Conservation (phyloP, 2,113 vertebrate genomes). For the Phalacrocorax brasilianus region DNA sequence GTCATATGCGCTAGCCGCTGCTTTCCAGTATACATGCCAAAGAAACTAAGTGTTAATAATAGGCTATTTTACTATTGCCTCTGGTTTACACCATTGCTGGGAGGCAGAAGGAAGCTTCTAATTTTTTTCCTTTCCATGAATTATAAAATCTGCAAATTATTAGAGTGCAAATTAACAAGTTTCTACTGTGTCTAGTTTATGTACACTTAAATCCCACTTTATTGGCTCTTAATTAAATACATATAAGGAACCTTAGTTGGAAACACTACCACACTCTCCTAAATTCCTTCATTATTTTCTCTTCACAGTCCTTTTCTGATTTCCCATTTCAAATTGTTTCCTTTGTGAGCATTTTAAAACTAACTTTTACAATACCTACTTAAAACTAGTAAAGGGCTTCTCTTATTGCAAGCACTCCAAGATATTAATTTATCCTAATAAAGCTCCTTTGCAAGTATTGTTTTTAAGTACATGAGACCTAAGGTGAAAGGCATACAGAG, state of each 20-base stretch:
- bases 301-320: not conserved
- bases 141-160: conserved; percentile 46
- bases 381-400: not conserved
- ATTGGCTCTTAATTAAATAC: conserved; percentile 53
- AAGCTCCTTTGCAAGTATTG: not conserved
- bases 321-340: conserved; percentile 1
- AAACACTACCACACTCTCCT: not conserved
- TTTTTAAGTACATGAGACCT: not conserved
- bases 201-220: conserved; percentile 43
- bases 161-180: conserved; percentile 46
- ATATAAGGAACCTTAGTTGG: not conserved
- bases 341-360: not conserved
- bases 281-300: conserved; percentile 33
- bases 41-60: not conserved
- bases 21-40: not conserved
- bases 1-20: not conserved
- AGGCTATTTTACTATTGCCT: not conserved
- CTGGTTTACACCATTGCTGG: not conserved
- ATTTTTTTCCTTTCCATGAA: not conserved
- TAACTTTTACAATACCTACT: not conserved
- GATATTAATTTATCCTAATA: not conserved
- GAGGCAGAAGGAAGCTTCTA: not conserved
- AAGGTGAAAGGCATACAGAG: not conserved
- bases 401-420: not conserved
- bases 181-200: conserved; percentile 21